Percentiles rank a stretch among this genome's conserved stretches.
phyloP scores from a whole-genome alignment of 2,113 vertebrate genomes.

The Cephalophus harveyi region DNA sequence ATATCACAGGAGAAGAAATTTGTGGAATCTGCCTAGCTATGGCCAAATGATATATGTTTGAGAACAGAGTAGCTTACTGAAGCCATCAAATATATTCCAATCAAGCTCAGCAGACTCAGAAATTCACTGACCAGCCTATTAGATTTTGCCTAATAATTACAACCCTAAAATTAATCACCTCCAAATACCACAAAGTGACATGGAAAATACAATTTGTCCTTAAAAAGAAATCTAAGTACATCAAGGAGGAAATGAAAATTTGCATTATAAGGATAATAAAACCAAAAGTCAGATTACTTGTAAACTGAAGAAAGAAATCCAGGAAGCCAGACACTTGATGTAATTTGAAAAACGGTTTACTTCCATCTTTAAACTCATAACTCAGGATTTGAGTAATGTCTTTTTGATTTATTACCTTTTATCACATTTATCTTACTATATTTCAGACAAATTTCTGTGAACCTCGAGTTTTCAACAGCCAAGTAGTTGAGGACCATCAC shows the following conservation, averaged over 20 bases:
- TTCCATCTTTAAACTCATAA: neutral
- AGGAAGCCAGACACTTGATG: conserved; percentile 13
- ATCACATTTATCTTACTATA: neutral
- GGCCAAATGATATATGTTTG: neutral
- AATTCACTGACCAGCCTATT: neutral
- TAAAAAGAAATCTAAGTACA: neutral
- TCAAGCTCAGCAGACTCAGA: neutral
- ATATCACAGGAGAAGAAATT: neutral
- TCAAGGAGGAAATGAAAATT: neutral
- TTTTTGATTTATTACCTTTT: neutral
- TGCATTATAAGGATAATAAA: conserved; percentile 8
- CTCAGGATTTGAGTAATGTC: neutral
- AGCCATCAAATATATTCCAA: neutral
- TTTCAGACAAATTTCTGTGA: neutral
- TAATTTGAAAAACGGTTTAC: neutral
- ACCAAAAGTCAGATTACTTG: neutral
- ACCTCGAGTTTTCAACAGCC: neutral
- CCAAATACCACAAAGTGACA: neutral
- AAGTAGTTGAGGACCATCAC: neutral
- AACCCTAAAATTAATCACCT: neutral
- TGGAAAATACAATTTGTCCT: neutral
- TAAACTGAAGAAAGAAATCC: neutral
- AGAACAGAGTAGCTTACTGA: neutral
- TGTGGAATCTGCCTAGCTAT: neutral
- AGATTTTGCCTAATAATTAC: neutral